Conservation (phyloP, 1,140 invertebrate genomes). For the Brachionus asplanchnoidis region DNA sequence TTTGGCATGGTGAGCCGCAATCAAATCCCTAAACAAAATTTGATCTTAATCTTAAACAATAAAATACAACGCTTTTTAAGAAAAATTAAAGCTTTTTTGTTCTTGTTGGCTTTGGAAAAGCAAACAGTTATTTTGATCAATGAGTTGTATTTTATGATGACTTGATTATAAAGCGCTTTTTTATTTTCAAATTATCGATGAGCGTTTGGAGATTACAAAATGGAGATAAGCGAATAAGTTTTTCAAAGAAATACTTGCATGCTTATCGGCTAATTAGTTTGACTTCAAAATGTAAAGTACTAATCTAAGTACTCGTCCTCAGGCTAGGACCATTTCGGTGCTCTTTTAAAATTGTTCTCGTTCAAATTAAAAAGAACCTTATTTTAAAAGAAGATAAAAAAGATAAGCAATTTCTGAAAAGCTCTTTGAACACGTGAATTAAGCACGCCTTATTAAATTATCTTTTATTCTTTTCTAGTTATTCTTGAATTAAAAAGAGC, state of each 20-base stretch:
- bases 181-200: background rate
- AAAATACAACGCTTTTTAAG: background rate
- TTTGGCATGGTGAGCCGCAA: background rate
- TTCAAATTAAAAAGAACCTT: background rate
- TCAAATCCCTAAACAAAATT: background rate
- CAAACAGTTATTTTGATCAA: background rate
- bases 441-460: background rate
- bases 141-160: background rate
- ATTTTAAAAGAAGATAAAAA: background rate
- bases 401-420: background rate
- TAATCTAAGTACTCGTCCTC: background rate
- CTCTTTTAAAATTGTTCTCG: background rate
- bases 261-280: background rate
- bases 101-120: background rate
- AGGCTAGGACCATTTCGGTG: background rate
- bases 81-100: background rate
- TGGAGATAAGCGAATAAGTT: background rate
- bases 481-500: background rate
- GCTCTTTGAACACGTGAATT: background rate
- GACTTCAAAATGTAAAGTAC: background rate
- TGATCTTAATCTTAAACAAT: background rate
- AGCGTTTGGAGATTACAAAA: background rate
- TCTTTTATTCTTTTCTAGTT: background rate
- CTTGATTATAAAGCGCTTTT: background rate
- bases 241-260: background rate